Conservation (phyloP, 2,113 vertebrate genomes). For the Calidris pugnax region DNA sequence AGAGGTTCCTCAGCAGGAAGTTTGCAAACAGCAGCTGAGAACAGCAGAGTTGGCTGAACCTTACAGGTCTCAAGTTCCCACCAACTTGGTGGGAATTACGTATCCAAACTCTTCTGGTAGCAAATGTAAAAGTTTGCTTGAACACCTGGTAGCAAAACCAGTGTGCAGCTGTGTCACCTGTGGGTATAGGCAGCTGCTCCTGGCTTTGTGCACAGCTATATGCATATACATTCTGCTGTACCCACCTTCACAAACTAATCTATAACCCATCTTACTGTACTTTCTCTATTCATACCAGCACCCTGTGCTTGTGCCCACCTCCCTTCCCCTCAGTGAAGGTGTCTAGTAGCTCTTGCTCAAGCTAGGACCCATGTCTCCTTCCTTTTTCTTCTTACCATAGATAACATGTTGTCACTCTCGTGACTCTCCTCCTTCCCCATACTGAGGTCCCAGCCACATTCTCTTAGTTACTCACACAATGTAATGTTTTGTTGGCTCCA, state of each 20-base stretch:
- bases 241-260: neutral
- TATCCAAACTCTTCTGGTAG: neutral
- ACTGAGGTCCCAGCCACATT: neutral
- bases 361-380: neutral
- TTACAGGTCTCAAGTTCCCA: neutral
- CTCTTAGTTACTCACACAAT: neutral
- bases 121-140: neutral
- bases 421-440: neutral
- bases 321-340: neutral
- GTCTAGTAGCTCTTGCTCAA: neutral
- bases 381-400: neutral
- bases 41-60: neutral
- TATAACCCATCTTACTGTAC: neutral
- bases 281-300: neutral
- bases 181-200: neutral
- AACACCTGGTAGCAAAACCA: neutral
- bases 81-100: neutral
- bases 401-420: neutral
- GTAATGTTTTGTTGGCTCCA: neutral
- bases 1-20: neutral
- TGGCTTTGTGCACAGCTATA: neutral
- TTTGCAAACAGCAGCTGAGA: neutral
- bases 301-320: neutral
- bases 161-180: neutral
- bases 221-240: neutral